Evolutionary conservation across 2,888 invertebrate species (phyloP), one percentile per base, ranked within the genome.

Genomic region (Eumacrocentrus americanus): DNA sequence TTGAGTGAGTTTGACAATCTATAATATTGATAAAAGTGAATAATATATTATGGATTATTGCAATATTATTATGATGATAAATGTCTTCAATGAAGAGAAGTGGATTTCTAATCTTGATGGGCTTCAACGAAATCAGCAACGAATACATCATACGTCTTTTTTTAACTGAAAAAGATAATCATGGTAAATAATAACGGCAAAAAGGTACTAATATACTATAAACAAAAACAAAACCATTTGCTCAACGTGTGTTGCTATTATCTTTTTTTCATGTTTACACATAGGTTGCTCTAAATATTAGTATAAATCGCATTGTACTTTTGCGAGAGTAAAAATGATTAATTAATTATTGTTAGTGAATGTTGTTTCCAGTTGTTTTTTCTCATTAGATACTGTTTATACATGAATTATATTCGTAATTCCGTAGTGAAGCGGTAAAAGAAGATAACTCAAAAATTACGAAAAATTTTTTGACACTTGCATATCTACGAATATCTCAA

Each of bases 311-410:
- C 12, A 11, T 38, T 52, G 2, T 18, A 14, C 35, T 38, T 52
- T 34, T 38, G 53, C 62, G 62, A 62, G 48, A 60, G 46, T 22
- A 44, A 42, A 18, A 42, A 42, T 18, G 22, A 38, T 46, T 57
- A 60, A 54, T 22, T 58, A 35, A 63, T 25, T 35, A 64, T 62
- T 35, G 29, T 57, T 64, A 58, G 60, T 62, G 52, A 18, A 64
- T 62, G 60, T 64, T 62, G 52, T 60, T 50, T 44, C 16, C 16
- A 20, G 56, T 61, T 56, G 47, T 56, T 47, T 23, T 51, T 20
- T 29, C 18, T 51, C 25, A 40, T 40, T 23, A n/a, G n/a, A n/a
- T n/a, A n/a, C n/a, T n/a, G n/a, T n/a, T n/a, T n/a, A n/a, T n/a
- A n/a, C n/a, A n/a, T n/a, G n/a, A n/a, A n/a, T n/a, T n/a, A n/a